phyloP scores from a whole-genome alignment of 2,113 vertebrate genomes.

The Argyrosomus japonicus region DNA sequence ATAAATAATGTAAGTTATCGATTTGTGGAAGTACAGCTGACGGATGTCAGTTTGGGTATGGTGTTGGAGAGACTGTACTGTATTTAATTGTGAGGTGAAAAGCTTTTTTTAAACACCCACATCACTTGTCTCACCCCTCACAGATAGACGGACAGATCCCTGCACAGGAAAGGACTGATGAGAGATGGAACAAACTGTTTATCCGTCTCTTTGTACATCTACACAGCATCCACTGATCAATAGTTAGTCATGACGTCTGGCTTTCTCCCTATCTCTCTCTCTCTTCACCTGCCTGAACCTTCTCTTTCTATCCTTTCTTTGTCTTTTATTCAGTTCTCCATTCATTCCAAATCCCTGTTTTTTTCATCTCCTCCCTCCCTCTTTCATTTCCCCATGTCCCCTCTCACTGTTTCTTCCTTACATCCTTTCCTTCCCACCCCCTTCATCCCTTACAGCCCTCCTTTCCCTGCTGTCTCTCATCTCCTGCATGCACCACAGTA shows the following conservation, averaged over 20 bases:
- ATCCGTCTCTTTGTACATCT: slow-evolving; percentile 25
- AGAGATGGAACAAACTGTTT: slow-evolving; percentile 38
- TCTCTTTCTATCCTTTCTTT: slow-evolving; percentile 19
- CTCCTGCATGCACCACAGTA: slow-evolving; percentile 55
- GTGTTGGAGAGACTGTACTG: background rate
- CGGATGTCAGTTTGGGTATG: background rate
- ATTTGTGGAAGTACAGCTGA: background rate
- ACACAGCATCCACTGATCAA: slow-evolving; percentile 54
- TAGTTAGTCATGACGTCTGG: slow-evolving; percentile 33
- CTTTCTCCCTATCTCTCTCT: slow-evolving; percentile 24
- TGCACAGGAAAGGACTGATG: slow-evolving; percentile 16
- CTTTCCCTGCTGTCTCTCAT: slow-evolving; percentile 58
- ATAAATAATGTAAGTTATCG: background rate
- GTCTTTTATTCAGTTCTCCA: background rate
- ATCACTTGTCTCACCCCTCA: slow-evolving; percentile 19
- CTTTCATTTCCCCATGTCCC: too few relatives aligned
- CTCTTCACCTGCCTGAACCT: slow-evolving; percentile 1
- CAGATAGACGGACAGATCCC: slow-evolving; percentile 1
- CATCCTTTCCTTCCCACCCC: background rate
- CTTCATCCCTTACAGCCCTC: slow-evolving; percentile 28
- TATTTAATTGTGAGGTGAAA: slow-evolving; percentile 36
- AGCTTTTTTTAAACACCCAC: slow-evolving; percentile 11
- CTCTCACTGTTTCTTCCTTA: background rate
- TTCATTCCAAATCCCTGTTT: background rate
- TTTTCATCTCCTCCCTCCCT: background rate